Evolutionary conservation across 2,113 vertebrate genomes (phyloP).

Genomic region (Oreamnos americanus): DNA sequence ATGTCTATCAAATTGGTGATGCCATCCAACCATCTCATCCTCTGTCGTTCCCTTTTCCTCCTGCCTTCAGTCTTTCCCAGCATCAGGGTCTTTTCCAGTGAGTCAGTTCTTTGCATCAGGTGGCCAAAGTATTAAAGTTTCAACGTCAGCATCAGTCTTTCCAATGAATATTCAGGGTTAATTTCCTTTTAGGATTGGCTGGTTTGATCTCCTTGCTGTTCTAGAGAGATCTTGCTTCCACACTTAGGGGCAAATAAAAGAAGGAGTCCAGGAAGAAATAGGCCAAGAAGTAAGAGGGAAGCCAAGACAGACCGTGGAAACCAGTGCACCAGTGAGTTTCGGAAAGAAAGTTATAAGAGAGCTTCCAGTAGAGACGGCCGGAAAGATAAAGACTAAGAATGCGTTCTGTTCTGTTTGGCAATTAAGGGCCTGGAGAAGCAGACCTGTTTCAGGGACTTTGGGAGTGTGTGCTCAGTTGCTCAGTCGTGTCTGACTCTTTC

Average conservation of each 20-base stretch:
- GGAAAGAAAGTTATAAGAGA: rapidly evolving
- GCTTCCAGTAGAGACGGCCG: rapidly evolving
- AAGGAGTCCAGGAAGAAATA: not conserved
- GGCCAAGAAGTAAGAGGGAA: not conserved
- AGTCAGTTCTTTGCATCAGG: not conserved
- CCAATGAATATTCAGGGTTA: not conserved
- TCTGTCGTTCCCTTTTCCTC: too few species aligned
- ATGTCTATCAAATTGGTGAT: too few species aligned
- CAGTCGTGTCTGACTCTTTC: not conserved
- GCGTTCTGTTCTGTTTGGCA: rapidly evolving
- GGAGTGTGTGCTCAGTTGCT: not conserved
- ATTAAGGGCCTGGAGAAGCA: not conserved
- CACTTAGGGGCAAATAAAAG: too few species aligned
- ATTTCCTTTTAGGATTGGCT: not conserved
- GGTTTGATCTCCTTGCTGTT: not conserved
- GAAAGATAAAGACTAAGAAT: not conserved
- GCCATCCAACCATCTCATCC: too few species aligned
- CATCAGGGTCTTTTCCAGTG: too few species aligned
- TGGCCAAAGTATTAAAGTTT: not conserved
- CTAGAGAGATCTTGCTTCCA: not conserved
- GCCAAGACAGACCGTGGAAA: rapidly evolving
- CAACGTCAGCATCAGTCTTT: not conserved
- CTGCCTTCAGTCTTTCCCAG: too few species aligned
- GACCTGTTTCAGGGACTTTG: not conserved
- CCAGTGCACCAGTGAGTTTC: not conserved